Evolutionary conservation across 2,113 vertebrate species (phyloP).

Genomic region (Centropristis striata): DNA sequence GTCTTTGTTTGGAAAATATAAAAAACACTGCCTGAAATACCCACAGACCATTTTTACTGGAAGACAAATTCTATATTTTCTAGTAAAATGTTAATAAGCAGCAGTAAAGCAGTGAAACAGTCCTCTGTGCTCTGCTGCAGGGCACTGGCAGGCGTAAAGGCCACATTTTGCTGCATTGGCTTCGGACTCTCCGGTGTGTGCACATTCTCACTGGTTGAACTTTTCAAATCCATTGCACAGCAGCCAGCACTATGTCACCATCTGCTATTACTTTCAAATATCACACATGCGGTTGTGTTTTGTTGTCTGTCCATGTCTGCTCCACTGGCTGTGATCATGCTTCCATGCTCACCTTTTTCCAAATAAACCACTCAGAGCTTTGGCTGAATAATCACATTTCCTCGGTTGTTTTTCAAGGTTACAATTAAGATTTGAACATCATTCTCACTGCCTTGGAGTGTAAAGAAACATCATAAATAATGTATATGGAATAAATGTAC

Average conservation of each 20-base stretch:
- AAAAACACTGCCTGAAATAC: background rate
- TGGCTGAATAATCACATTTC: background rate
- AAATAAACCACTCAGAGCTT: background rate
- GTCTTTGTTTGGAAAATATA: background rate
- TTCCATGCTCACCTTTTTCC: background rate
- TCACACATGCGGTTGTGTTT: conserved; percentile 15
- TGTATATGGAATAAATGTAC: background rate
- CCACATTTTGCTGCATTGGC: background rate
- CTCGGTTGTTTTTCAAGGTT: background rate
- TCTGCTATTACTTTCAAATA: conserved; percentile 37
- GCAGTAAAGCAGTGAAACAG: background rate
- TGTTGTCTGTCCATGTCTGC: background rate
- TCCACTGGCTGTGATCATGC: conserved; percentile 1
- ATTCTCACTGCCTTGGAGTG: conserved; percentile 1
- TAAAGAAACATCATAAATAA: conserved; percentile 36
- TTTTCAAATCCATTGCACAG: conserved; percentile 15
- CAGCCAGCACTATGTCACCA: background rate
- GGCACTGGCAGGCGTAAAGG: conserved; percentile 24
- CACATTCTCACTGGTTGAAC: background rate
- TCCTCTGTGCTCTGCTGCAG: background rate
- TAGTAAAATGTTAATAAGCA: conserved; percentile 3
- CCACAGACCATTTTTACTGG: background rate
- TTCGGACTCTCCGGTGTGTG: background rate
- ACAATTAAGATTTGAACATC: conserved; percentile 11
- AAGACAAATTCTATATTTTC: background rate